Conservation (phyloP, 2,888 invertebrate species). For the Eupithecia abbreviata region DNA sequence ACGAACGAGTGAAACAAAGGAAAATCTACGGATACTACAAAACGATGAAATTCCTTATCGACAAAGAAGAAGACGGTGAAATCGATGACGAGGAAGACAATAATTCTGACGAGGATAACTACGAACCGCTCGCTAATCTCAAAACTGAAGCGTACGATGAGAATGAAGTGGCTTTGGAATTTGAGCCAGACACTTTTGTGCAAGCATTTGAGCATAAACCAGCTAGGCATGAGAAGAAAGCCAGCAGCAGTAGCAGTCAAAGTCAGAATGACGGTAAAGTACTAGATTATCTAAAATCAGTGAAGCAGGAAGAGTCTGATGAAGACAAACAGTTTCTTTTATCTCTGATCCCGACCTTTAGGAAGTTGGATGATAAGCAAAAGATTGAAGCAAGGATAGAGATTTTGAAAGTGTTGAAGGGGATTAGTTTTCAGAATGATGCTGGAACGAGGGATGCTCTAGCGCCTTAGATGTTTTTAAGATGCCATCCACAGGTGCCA, state of each 20-base stretch:
- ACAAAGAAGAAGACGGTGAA: constrained; percentile 26
- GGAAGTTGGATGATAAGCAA: constrained; percentile 57
- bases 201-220: constrained; percentile 26
- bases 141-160: constrained; percentile 29
- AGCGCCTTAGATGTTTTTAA: neutral
- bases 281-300: constrained; percentile 50
- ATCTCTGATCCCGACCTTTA: constrained; percentile 63
- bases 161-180: constrained; percentile 20
- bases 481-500: neutral
- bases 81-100: constrained; percentile 27
- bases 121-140: constrained; percentile 28
- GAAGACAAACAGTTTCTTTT: constrained; percentile 66
- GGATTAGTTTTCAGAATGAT: constrained; percentile 53
- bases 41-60: constrained; percentile 54
- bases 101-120: constrained; percentile 29
- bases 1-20: constrained; percentile 51
- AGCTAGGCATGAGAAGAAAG: neutral
- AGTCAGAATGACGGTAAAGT: constrained; percentile 53
- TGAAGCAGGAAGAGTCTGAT: constrained; percentile 46
- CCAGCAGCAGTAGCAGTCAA: constrained; percentile 30
- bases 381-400: constrained; percentile 67
- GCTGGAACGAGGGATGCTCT: constrained; percentile 28
- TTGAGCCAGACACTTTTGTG: constrained; percentile 17
- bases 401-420: constrained; percentile 60
- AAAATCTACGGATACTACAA: constrained; percentile 63